These are phyloP conservation scores for Ennomos quercinarius DNA, from an alignment of 2,888 invertebrate species.

Conservation along the genomic window DNA sequence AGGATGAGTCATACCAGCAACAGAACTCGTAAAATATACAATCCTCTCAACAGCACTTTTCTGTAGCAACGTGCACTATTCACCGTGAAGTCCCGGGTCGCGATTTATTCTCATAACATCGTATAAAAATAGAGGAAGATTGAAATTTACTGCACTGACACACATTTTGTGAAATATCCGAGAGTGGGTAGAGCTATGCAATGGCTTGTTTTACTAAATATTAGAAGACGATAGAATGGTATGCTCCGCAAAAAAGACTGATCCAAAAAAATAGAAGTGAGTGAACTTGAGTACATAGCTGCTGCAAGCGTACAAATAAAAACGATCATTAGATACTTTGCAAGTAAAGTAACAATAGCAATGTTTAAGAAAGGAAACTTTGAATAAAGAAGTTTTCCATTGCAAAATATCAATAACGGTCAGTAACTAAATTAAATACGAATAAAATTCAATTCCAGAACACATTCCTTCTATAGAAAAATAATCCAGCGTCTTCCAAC, in stretches of 20 bases:
- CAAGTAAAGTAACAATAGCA: no score
- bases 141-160: conserved; percentile 28
- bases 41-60: conserved; percentile 36
- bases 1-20: no score
- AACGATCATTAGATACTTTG: no score
- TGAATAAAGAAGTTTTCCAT: background rate
- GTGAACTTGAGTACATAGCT: no score
- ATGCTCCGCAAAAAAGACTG: no score
- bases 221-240: no score
- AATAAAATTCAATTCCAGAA: conserved; percentile 54
- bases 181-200: background rate
- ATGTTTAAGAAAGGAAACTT: no score
- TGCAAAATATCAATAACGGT: conserved; percentile 8
- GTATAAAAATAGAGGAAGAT: conserved; percentile 52
- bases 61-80: conserved; percentile 47
- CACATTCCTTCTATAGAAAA: conserved; percentile 41
- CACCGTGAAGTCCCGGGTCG: conserved; percentile 55
- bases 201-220: no score
- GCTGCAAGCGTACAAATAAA: no score
- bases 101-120: conserved; percentile 69
- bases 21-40: background rate
- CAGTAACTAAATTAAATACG: conserved; percentile 42
- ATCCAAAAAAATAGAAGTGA: no score
- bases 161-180: conserved; percentile 15
- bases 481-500: conserved; percentile 23